Evolutionary conservation across 2,888 invertebrate species (phyloP).

Genomic region (Caenorhabditis japonica): DNA sequence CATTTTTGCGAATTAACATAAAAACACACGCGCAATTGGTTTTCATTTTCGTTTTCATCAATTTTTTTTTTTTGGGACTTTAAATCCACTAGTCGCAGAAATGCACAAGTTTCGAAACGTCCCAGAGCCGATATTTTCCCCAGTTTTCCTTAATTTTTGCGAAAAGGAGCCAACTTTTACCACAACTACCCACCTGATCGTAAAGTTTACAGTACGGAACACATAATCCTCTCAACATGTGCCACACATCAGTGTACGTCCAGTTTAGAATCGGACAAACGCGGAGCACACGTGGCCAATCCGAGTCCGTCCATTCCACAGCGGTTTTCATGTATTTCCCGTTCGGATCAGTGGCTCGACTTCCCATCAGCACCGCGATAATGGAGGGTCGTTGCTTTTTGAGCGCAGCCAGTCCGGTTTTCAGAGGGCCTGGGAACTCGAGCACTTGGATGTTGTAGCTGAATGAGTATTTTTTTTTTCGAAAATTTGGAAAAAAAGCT

Average conservation of each 20-base stretch:
- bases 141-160: too few species aligned
- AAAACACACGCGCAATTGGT: too few species aligned
- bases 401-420: conserved; percentile 83
- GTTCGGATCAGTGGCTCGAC: conserved; percentile 86
- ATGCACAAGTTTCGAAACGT: too few species aligned
- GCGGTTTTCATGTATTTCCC: conserved; percentile 68
- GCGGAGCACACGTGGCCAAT: conserved; percentile 91
- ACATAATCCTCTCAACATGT: conserved; percentile 85
- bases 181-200: conserved; percentile 82
- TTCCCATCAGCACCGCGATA: conserved; percentile 92
- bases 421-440: conserved; percentile 84
- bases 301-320: conserved; percentile 83
- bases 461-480: conserved; percentile 4
- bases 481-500: conserved; percentile 21
- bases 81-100: too few species aligned
- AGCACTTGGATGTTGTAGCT: conserved; percentile 84
- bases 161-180: too few species aligned
- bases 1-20: too few species aligned
- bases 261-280: conserved; percentile 76
- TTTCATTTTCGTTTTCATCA: too few species aligned
- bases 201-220: conserved; percentile 93
- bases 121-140: too few species aligned
- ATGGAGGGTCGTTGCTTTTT: conserved; percentile 81
- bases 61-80: too few species aligned
- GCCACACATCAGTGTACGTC: conserved; percentile 86